Base-by-base conservation (phyloP, 2,113 vertebrate species). In the Solea solea region DNA sequence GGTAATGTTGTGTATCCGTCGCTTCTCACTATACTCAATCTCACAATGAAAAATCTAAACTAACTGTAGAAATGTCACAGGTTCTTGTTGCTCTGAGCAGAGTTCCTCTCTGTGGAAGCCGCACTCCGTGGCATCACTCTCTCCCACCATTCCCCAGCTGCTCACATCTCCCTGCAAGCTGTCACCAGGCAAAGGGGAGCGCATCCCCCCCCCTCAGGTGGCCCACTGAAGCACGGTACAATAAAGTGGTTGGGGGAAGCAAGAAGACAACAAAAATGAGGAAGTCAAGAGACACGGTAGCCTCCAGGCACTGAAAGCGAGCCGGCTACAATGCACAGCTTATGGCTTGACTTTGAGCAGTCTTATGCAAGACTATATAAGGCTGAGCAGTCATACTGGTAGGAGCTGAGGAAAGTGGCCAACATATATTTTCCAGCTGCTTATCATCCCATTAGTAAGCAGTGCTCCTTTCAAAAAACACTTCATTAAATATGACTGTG, bases 111-210 rank as follows among this genome's bases (percentile, higher is more conserved):
- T 40, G 64, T 69, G 51, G 70, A 80, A 71, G 74, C 64, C 66
- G 49, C 78, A 83, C 80, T 78, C 88, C 58, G 1, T 9, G 65
- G 46, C 48, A 52, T 77, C 42, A 16, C 65, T 67, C 25, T 39
- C 60, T 55, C 64, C 69, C 44, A 46, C 16, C 46, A 49, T 74
- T 57, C 72, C 84, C 77, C 56, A 82, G 78, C 74, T 53, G 69
- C 77, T 58, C 68, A 69, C 69, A 69, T 85, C 82, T 76, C 77
- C 69, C 78, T 74, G 70, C 81, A 81, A 90, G 81, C 87, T 89
- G 87, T 84, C 83, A 77, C 65, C 76, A 81, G 78, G 78, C 82
- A 63, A 61, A 65, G 65, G 66, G 69, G 51, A 74, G 73, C 40
- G 14, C 45, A 60, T 21, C 73, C 49, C 62, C 69, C 61, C 68